phyloP scores from a whole-genome alignment of 2,113 vertebrate species.

The Erythrolamprus reginae region DNA sequence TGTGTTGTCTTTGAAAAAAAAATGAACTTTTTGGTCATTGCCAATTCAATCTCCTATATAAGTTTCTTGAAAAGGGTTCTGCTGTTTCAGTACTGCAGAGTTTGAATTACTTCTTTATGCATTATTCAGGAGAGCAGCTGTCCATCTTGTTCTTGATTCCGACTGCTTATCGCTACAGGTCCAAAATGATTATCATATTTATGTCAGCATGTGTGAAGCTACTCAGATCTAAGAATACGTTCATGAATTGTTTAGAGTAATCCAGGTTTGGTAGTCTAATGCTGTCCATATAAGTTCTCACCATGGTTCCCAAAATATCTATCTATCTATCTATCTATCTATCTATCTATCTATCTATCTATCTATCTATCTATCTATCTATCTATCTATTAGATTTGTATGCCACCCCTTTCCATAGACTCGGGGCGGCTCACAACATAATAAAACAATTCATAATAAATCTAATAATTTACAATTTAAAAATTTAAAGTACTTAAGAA shows the following conservation, averaged over 20 bases:
- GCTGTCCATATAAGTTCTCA: background rate
- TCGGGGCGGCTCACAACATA: too few species aligned
- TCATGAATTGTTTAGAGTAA: background rate
- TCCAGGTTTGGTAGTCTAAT: background rate
- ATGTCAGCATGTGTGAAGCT: background rate
- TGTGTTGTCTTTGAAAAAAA: background rate
- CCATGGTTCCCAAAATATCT: background rate
- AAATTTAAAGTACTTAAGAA: too few species aligned
- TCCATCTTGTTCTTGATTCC: background rate
- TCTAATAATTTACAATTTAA: too few species aligned
- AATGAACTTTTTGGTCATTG: background rate
- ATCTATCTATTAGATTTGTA: too few species aligned
- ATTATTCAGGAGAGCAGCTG: background rate
- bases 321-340: too few species aligned
- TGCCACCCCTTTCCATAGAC: too few species aligned
- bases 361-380: too few species aligned
- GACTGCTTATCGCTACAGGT: background rate
- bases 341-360: too few species aligned
- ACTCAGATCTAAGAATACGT: background rate
- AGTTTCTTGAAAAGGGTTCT: background rate
- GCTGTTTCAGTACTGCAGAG: background rate
- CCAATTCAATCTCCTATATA: background rate
- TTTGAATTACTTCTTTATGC: constrained; percentile 18
- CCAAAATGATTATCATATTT: background rate
- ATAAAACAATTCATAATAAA: too few species aligned